Conservation (phyloP, 2,888 invertebrate genomes). For the Creontiades dilutus region DNA sequence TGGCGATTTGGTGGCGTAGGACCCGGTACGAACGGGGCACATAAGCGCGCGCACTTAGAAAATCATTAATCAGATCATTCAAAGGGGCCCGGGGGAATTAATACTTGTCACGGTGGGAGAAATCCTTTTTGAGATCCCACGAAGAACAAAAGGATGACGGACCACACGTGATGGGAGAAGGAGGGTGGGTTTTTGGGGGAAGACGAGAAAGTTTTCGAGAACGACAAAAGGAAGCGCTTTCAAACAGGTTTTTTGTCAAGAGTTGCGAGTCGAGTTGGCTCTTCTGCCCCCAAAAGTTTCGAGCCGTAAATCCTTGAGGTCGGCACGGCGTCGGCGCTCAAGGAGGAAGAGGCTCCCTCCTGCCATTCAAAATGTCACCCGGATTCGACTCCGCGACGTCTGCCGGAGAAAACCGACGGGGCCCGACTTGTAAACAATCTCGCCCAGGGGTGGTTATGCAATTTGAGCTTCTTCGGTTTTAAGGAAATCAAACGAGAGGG, state of each 20-base stretch:
- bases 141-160: constrained; percentile 48
- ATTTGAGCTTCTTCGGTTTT: not conserved
- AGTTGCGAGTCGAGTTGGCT: constrained; percentile 23
- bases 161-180: constrained; percentile 47
- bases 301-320: constrained; percentile 49
- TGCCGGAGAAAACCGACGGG: constrained; percentile 47
- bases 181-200: constrained; percentile 26
- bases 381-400: constrained; percentile 61
- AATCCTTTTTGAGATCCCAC: not conserved
- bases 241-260: constrained; percentile 58
- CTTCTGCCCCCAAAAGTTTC: constrained; percentile 43
- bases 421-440: constrained; percentile 45
- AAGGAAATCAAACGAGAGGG: not conserved
- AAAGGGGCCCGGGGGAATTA: constrained; percentile 61
- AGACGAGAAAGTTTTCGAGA: constrained; percentile 64
- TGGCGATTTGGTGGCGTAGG: not conserved
- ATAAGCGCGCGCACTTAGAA: constrained; percentile 24
- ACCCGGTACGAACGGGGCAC: not conserved
- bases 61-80: constrained; percentile 68
- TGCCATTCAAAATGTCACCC: constrained; percentile 64
- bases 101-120: constrained; percentile 56
- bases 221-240: constrained; percentile 70
- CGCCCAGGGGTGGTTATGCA: constrained; percentile 34
- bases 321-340: constrained; percentile 21
- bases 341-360: not conserved